These are phyloP conservation scores for Spondyliosoma cantharus DNA, from an alignment of 2,797 vertebrate genomes.

Conservation along the genomic window DNA sequence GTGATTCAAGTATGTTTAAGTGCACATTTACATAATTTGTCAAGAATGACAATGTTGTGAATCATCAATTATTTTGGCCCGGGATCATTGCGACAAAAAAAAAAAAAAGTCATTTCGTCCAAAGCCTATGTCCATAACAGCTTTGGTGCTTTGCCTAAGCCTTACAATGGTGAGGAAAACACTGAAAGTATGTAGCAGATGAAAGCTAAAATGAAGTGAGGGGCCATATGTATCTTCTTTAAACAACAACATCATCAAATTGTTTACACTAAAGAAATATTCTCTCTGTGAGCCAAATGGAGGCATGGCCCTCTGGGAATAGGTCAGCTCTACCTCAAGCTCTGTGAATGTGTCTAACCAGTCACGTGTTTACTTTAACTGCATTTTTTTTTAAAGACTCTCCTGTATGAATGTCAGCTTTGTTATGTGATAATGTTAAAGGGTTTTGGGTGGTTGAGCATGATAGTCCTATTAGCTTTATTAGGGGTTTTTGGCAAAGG, in stretches of 20 bases:
- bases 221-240: neutral
- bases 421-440: neutral
- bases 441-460: neutral
- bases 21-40: no score
- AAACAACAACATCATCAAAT: neutral
- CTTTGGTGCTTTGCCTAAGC: no score
- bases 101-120: no score
- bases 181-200: neutral
- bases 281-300: neutral
- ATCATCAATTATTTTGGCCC: no score
- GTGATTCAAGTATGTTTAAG: no score
- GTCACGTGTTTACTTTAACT: neutral
- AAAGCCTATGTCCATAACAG: no score
- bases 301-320: neutral
- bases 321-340: neutral
- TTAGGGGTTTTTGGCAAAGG: no score
- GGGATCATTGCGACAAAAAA: no score
- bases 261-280: neutral
- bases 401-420: neutral
- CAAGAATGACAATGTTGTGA: no score
- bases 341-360: neutral
- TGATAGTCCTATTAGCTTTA: no score
- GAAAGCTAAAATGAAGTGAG: neutral
- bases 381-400: neutral
- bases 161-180: no score